Percentiles rank a stretch among this genome's conserved stretches.
Evolutionary conservation across 2,888 invertebrate species (phyloP).

Genomic region (Mesochorus sp.): DNA sequence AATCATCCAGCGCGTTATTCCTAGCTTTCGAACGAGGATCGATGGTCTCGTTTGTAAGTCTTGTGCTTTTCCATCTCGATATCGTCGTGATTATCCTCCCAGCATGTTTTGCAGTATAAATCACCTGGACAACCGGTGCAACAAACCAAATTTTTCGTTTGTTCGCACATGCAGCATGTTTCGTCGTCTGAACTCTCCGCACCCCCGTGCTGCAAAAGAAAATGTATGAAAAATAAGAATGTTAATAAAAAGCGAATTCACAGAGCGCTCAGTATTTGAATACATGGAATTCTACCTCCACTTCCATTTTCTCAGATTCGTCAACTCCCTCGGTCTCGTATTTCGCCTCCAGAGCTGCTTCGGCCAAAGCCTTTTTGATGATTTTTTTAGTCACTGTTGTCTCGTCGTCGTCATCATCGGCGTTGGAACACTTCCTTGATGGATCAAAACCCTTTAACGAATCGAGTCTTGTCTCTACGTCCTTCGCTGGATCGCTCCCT

Average conservation of each 20-base stretch:
- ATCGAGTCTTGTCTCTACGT: conserved; percentile 82
- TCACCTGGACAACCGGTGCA: conserved; percentile 92
- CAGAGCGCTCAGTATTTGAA: no score
- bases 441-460: conserved; percentile 82
- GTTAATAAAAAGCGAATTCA: no score
- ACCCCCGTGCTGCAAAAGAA: conserved; percentile 4
- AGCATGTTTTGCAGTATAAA: conserved; percentile 91
- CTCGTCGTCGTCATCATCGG: conserved; percentile 81
- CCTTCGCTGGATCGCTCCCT: conserved; percentile 79
- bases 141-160: conserved; percentile 87
- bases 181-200: conserved; percentile 76
- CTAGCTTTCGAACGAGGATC: conserved; percentile 37
- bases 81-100: conserved; percentile 87
- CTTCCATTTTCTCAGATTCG: conserved; percentile 72
- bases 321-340: conserved; percentile 72
- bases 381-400: conserved; percentile 77
- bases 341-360: conserved; percentile 83
- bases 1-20: not conserved
- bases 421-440: conserved; percentile 61
- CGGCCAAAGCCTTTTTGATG: conserved; percentile 80
- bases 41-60: conserved; percentile 61
- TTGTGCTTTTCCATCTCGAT: conserved; percentile 82
- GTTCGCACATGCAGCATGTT: conserved; percentile 93
- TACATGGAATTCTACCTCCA: conserved; percentile 64
- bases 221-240: not conserved